phyloP scores from a whole-genome alignment of 2,113 vertebrate genomes.

The Ochotona princeps region DNA sequence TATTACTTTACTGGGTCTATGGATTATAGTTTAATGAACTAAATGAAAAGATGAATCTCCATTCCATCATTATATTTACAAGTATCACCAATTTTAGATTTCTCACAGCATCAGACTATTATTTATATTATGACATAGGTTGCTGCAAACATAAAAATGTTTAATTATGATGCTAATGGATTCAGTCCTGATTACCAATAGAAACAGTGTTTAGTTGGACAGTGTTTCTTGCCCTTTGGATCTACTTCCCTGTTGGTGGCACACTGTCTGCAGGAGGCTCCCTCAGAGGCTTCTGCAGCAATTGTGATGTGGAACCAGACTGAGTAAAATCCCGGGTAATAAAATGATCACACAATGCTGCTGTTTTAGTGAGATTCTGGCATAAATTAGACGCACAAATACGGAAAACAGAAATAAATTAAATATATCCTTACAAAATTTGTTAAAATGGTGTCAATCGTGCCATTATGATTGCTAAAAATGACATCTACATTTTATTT shows the following conservation, averaged over 20 bases:
- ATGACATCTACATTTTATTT: not conserved
- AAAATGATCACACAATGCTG: not conserved
- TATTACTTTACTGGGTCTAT: conserved; percentile 69
- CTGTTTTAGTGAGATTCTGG: not conserved
- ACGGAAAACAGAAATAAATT: not conserved
- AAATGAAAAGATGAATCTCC: conserved; percentile 72
- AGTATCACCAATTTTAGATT: no score
- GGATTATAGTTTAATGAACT: conserved; percentile 60
- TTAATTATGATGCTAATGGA: not conserved
- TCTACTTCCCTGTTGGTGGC: not conserved
- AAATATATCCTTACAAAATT: not conserved
- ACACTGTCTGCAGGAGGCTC: not conserved
- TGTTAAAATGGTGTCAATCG: not conserved
- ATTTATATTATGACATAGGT: not conserved
- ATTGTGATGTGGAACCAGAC: not conserved
- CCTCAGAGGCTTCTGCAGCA: not conserved
- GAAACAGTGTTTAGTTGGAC: not conserved
- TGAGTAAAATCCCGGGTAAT: not conserved
- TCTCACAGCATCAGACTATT: not conserved
- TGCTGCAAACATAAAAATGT: not conserved
- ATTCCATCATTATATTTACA: conserved; percentile 11
- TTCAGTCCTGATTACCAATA: not conserved
- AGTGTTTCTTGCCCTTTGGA: not conserved
- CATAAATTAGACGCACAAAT: not conserved
- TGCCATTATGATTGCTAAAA: not conserved